A percentile compares a stretch with the other conserved stretches of the same genome.
Conservation (phyloP, 2,113 vertebrate genomes). For the Mixornis gularis region DNA sequence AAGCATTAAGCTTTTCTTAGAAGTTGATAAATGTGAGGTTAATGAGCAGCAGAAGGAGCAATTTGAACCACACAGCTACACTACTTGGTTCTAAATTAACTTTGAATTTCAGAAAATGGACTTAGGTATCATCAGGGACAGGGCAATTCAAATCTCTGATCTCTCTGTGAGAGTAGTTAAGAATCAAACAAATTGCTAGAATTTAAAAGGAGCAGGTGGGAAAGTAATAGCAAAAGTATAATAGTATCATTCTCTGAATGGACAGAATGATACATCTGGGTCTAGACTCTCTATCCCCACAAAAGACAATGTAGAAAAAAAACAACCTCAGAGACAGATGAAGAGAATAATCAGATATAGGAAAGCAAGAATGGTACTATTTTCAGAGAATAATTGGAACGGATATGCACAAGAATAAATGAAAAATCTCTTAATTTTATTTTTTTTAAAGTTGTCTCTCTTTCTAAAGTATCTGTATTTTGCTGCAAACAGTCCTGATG, state of each 20-base stretch:
- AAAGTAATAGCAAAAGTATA: not conserved
- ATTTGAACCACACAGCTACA: not conserved
- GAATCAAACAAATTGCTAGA: not conserved
- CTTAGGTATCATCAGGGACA: not conserved
- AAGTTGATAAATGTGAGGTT: slow-evolving; percentile 1
- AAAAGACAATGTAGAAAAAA: not conserved
- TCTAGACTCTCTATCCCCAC: not conserved
- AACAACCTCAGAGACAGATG: not conserved
- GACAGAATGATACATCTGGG: not conserved
- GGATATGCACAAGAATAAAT: not conserved
- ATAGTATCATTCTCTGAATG: not conserved
- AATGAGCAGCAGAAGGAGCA: not conserved
- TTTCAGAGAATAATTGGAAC: not conserved
- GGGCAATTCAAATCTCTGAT: not conserved
- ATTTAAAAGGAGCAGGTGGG: not conserved
- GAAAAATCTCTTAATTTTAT: not conserved
- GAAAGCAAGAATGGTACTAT: not conserved
- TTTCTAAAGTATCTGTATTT: not conserved
- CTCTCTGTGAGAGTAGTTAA: not conserved
- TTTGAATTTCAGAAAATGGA: slow-evolving; percentile 11
- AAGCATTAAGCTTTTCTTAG: not conserved
- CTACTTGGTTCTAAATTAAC: not conserved
- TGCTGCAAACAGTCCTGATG: not conserved
- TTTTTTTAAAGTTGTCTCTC: not conserved
- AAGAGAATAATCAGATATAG: not conserved